Base-by-base conservation (phyloP, 1,140 invertebrate species). In the Leptinotarsa texana region DNA sequence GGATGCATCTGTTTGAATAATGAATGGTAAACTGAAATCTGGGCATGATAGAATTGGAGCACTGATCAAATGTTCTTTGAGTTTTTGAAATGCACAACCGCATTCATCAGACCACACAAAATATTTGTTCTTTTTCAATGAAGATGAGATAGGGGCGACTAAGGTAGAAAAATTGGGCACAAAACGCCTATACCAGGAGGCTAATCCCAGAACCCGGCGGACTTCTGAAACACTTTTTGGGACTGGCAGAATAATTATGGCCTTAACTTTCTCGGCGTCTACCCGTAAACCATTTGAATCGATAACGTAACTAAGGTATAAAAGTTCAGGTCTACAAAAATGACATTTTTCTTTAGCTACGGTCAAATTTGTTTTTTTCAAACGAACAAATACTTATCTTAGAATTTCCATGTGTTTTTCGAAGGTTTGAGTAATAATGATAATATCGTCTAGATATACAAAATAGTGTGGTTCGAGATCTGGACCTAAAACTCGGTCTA, bases 371-470 rank as follows among this genome's bases (percentile, higher is more conserved):
- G 57, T 33, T 5, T 24, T 13, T n/a, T 42, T 49, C 27, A 72
- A 47, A 6, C 70, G 11, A 13, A 8, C 13, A 27, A 63, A 72
- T 15, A 63, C 51, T 42, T 63, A 22, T 27, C 17, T n/a, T 3
- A 72, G 24, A 33, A 72, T 48, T 24, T 72, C 51, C 4, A 57
- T 8, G 24, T 72, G 70, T n/a, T 51, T 8, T 15, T 70, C 18
- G 21, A 70, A 70, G 3, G 69, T 70, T 15, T 65, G 24, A 1
- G 80, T 75, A 63, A 77, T 77, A 15, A 86, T 80, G 0, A 85
- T 79, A n/a, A 85, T 81, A 47, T 86, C 82, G 75, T 86, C 84
- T 42, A 85, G 62, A 71, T 84, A 85, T 2, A 49, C 72, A 62
- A 82, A 80, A 0, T 72, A 70, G 48, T 70, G 49, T 6, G 76